phyloP scores from a whole-genome alignment of 2,888 invertebrate species.

The Monoplex corrugatus region DNA sequence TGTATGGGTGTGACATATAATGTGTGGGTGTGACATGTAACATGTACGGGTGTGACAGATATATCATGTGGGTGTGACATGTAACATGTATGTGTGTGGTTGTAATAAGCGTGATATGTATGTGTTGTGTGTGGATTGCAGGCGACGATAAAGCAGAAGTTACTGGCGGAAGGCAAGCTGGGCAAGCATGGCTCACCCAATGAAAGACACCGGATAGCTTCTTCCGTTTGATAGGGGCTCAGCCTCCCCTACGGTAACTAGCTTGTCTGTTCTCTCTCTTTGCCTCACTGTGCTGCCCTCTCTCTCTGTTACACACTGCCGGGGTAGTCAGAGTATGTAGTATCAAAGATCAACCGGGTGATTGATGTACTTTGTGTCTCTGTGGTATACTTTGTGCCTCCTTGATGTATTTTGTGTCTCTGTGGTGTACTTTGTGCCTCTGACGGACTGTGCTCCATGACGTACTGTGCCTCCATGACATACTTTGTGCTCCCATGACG shows the following conservation, averaged over 20 bases:
- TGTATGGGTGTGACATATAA: too few relatives aligned
- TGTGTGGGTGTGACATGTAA: too few relatives aligned
- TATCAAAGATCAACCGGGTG: too few relatives aligned
- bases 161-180: constrained; percentile 94
- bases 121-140: constrained; percentile 67
- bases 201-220: constrained; percentile 97
- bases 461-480: too few relatives aligned
- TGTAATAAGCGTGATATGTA: neutral
- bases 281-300: neutral
- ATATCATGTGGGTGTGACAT: too few relatives aligned
- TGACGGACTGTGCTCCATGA: too few relatives aligned
- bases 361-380: too few relatives aligned
- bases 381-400: too few relatives aligned
- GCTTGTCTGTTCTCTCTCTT: neutral
- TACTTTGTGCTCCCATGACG: too few relatives aligned
- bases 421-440: too few relatives aligned
- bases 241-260: constrained; percentile 55
- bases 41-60: too few relatives aligned
- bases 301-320: neutral
- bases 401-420: too few relatives aligned
- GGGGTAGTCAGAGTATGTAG: neutral
- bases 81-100: neutral
- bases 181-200: constrained; percentile 98
- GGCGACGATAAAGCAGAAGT: constrained; percentile 93
- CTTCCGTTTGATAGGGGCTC: constrained; percentile 80